Evolutionary conservation across 1,140 invertebrate species (phyloP), one percentile per base, ranked within the genome.

Genomic region (Polypedilum pembai): DNA sequence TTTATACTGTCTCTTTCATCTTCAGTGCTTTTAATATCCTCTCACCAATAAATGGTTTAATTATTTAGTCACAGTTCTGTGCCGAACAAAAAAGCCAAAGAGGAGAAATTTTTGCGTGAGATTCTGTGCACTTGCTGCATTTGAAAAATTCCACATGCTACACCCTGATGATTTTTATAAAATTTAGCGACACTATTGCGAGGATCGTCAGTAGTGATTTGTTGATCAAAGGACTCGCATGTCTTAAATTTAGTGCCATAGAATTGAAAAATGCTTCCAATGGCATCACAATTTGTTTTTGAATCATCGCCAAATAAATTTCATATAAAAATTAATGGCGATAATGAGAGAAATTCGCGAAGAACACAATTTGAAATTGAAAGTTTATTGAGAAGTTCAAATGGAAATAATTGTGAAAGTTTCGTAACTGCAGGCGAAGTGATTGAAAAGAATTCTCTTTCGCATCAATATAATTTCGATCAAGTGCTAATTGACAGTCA

Each of bases 21-120:
- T 21, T 18, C 1, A 18, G 65, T 10, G 8, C 17, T 21, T 69
- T 18, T 69, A 10, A 21, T 18, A 8, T 69, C 17, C 20, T 18
- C 65, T 20, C 20, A 69, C 17, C 20, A 69, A 69, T 69, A 69
- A 69, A 69, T 69, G 65, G 65, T 69, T 69, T 69, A 69, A 69
- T 69, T 69, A 69, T 69, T 69, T 69, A 69, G 65, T 69, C 65
- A 69, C 65, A 69, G 65, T 69, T 18, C 8, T 18, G 8, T 56
- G 45, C 3, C 1, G 45, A 17, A 56, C n/a, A 17, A 17, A 56
- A 56, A 69, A 20, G 17, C 65, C 3, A 20, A 20, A 69, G 20
- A 69, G 18, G 20, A 18, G 65, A 69, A 69, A n/a, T n/a, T 69
- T 18, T 69, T 69, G 65, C 65, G 65, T 69, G 65, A 69, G 65